A percentile compares a stretch with the other conserved stretches of the same genome.
Conservation (phyloP, 1,140 invertebrate genomes). For the Drosophila cardini region DNA sequence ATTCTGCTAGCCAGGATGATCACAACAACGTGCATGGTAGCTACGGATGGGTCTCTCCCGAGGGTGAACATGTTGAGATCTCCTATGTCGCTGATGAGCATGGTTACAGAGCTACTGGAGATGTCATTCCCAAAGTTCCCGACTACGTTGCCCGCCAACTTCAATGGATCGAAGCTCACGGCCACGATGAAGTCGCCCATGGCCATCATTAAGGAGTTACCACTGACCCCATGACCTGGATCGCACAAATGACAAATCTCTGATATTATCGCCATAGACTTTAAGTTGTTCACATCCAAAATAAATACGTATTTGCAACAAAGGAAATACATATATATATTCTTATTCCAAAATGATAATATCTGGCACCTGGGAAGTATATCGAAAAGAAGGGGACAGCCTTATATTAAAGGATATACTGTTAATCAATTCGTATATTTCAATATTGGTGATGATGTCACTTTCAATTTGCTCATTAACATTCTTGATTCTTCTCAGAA, state of each 20-base stretch:
- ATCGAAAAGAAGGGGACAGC: no score
- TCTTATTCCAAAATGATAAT: no score
- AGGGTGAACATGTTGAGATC: constrained; percentile 5
- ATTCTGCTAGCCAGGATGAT: constrained; percentile 8
- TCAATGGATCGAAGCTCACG: constrained; percentile 84
- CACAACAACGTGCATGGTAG: constrained; percentile 11
- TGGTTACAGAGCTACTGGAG: constrained; percentile 25
- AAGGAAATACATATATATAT: not conserved
- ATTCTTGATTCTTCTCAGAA: no score
- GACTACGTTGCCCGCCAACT: constrained; percentile 87
- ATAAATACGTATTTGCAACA: constrained; percentile 50
- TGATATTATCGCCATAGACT: constrained; percentile 22
- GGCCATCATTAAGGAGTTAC: constrained; percentile 19
- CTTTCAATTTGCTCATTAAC: no score
- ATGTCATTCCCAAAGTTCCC: constrained; percentile 86
- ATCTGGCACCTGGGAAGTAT: no score
- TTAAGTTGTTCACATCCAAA: constrained; percentile 26
- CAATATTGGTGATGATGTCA: no score
- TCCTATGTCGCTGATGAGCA: constrained; percentile 31
- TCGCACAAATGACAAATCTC: constrained; percentile 36
- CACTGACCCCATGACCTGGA: constrained; percentile 14
- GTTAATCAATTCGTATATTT: no score
- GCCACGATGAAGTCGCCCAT: constrained; percentile 36
- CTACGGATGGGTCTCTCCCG: constrained; percentile 33
- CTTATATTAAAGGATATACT: no score